phyloP scores from a whole-genome alignment of 2,888 invertebrate species.

The Pseudococcus jackbeardsleyi region DNA sequence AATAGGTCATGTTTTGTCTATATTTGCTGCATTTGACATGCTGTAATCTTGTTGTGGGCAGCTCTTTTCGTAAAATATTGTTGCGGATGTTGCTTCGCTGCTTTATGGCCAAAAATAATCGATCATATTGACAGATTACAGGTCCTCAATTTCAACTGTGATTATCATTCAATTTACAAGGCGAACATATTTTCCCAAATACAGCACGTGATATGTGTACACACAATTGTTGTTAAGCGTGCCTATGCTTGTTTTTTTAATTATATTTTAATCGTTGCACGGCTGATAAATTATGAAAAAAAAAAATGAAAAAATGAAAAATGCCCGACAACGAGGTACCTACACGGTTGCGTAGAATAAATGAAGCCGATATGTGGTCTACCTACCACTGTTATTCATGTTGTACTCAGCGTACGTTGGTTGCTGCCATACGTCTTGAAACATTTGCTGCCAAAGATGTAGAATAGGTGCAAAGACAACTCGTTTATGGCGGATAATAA shows the following conservation, averaged over 20 bases:
- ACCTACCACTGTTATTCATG: conserved; percentile 64
- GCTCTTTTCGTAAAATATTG: no score
- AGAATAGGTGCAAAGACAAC: conserved; percentile 65
- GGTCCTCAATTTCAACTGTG: no score
- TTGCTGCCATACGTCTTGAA: conserved; percentile 64
- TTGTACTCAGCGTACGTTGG: conserved; percentile 59
- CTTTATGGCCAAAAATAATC: no score
- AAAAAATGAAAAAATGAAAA: conserved; percentile 42
- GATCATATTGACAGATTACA: no score
- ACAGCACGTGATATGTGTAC: background rate
- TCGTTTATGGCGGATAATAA: conserved; percentile 64
- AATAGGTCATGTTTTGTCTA: background rate
- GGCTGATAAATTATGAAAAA: conserved; percentile 58
- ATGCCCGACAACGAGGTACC: conserved; percentile 57
- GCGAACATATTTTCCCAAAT: no score
- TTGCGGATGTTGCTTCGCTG: no score
- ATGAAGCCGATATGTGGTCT: conserved; percentile 65
- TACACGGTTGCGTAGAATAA: conserved; percentile 64
- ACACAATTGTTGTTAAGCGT: background rate
- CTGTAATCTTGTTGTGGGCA: background rate
- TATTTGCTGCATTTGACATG: background rate
- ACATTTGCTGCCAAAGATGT: conserved; percentile 65
- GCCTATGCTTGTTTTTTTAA: conserved; percentile 44
- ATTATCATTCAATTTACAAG: no score
- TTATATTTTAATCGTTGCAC: conserved; percentile 63